Conservation (phyloP, 2,113 vertebrate species). For the Phycodurus eques region DNA sequence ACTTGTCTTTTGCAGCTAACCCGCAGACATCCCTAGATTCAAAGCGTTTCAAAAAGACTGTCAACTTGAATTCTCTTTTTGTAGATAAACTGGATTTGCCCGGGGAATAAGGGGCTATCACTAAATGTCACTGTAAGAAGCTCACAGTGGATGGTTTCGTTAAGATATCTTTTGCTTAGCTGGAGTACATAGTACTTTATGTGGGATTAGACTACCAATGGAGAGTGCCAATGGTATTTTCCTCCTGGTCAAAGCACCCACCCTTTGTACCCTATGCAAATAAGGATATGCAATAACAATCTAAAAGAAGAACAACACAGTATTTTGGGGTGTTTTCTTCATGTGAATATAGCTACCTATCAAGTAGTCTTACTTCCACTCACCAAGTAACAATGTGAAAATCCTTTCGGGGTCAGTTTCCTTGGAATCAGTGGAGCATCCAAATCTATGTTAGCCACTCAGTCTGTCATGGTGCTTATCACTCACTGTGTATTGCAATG, state of each 20-base stretch:
- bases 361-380: neutral
- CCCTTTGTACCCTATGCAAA: conserved; percentile 11
- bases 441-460: conserved; percentile 22
- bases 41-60: neutral
- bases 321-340: neutral
- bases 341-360: neutral
- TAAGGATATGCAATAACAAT: conserved; percentile 3
- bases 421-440: conserved; percentile 8
- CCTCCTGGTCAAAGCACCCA: conserved; percentile 11
- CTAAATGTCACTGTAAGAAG: conserved; percentile 15
- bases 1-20: neutral
- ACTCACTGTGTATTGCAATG: conserved; percentile 26
- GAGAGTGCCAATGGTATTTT: conserved; percentile 10
- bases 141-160: conserved; percentile 7
- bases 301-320: conserved; percentile 18
- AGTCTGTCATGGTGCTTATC: conserved; percentile 13
- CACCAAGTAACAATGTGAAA: conserved; percentile 8
- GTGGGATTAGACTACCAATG: conserved; percentile 4
- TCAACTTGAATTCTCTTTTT: conserved; percentile 8
- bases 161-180: conserved; percentile 13
- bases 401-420: neutral
- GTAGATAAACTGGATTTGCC: conserved; percentile 4
- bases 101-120: conserved; percentile 16
- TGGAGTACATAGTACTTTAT: conserved; percentile 22
- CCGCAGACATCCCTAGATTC: neutral